Evolutionary conservation across 2,797 vertebrate genomes (phyloP).

Genomic region (Arnoldichthys spilopterus): DNA sequence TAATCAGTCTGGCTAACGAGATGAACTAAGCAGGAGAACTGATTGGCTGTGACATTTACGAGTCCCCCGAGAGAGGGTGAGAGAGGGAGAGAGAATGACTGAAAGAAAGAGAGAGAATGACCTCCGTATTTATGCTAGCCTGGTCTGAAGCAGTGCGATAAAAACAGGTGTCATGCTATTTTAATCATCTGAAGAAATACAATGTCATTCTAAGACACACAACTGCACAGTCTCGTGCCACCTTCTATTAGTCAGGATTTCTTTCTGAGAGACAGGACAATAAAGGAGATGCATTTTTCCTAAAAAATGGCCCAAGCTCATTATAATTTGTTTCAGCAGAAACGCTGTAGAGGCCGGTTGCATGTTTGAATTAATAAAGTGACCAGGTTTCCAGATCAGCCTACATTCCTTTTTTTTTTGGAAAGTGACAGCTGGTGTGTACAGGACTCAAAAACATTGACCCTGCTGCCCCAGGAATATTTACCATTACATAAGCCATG

Average conservation of each 20-base stretch:
- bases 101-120: conserved; percentile 19
- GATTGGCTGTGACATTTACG: conserved; percentile 62
- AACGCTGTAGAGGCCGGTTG: background rate
- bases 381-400: background rate
- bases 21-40: conserved; percentile 43
- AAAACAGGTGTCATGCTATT: conserved; percentile 27
- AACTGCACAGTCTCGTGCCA: background rate
- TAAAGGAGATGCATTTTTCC: background rate
- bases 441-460: background rate
- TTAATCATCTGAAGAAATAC: conserved; percentile 30
- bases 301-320: background rate
- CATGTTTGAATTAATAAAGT: background rate
- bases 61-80: conserved; percentile 49
- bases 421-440: background rate
- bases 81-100: conserved; percentile 19
- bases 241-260: conserved; percentile 10
- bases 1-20: conserved; percentile 54
- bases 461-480: background rate
- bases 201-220: conserved; percentile 19
- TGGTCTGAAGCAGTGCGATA: conserved; percentile 26
- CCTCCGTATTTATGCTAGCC: conserved; percentile 35
- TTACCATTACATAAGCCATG: background rate
- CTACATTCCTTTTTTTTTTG: background rate
- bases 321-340: background rate
- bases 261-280: conserved; percentile 4